Evolutionary conservation across 2,888 invertebrate genomes (phyloP).

Genomic region (Ditula angustiorana): DNA sequence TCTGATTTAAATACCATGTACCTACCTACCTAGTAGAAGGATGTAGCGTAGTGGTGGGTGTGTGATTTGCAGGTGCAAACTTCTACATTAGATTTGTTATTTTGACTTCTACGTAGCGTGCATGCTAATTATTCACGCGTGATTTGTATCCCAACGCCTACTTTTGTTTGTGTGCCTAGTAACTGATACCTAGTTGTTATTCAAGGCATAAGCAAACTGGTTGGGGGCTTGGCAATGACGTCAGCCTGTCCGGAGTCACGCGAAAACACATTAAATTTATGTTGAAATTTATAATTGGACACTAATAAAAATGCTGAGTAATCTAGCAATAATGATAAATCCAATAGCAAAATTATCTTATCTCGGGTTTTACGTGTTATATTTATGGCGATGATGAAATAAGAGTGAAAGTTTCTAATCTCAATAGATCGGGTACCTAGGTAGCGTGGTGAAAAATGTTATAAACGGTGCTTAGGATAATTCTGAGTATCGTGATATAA

Average conservation of each 20-base stretch:
- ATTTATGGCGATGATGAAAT: constrained; percentile 2
- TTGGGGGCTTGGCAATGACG: constrained; percentile 38
- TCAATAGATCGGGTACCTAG: background rate
- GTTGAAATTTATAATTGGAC: constrained; percentile 5
- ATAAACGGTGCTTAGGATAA: background rate
- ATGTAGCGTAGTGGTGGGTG: background rate
- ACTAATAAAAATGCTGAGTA: background rate
- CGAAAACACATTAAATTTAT: background rate
- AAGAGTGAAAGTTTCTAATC: constrained; percentile 2
- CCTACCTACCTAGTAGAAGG: background rate
- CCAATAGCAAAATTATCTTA: background rate
- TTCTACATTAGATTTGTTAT: background rate
- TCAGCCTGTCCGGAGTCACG: constrained; percentile 10
- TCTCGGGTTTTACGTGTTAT: background rate
- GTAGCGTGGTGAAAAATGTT: background rate
- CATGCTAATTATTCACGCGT: constrained; percentile 5
- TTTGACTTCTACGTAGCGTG: constrained; percentile 13
- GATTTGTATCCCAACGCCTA: background rate
- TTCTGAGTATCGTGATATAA: background rate
- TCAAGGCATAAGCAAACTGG: constrained; percentile 6
- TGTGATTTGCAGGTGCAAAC: background rate
- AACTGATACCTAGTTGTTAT: constrained; percentile 9
- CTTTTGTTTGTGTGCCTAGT: constrained; percentile 11
- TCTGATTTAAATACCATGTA: no score
- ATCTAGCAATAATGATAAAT: constrained; percentile 8